A percentile compares a stretch with the other conserved stretches of the same genome.
Conservation (phyloP, 2,888 invertebrate genomes). For the Andrena praecox region DNA sequence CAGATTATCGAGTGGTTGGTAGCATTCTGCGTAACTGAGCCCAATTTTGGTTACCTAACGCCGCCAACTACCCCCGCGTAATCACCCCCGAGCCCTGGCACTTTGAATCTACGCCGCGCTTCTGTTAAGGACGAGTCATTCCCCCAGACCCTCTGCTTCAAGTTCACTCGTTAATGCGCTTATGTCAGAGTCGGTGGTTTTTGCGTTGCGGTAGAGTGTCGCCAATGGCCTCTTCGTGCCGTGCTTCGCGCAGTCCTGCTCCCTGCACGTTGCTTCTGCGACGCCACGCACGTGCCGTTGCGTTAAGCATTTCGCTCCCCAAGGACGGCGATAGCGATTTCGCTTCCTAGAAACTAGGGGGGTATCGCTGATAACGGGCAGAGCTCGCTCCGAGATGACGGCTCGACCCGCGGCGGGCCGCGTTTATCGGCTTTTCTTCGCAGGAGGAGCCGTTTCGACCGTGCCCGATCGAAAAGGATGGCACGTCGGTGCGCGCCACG, state of each 20-base stretch:
- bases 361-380: constrained; percentile 71
- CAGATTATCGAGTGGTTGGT: too few relatives aligned
- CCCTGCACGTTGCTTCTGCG: constrained; percentile 39
- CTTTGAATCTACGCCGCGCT: too few relatives aligned
- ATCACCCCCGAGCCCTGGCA: too few relatives aligned
- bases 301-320: constrained; percentile 63
- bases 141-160: too few relatives aligned
- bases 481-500: not conserved
- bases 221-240: not conserved
- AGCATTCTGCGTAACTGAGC: too few relatives aligned
- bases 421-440: constrained; percentile 30
- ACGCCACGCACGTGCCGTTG: constrained; percentile 65
- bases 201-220: not conserved
- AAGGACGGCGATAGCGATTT: constrained; percentile 77
- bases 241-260: not conserved
- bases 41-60: too few relatives aligned
- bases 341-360: constrained; percentile 74
- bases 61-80: too few relatives aligned
- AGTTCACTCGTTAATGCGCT: too few relatives aligned
- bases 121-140: too few relatives aligned
- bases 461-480: not conserved
- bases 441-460: not conserved
- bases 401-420: constrained; percentile 24
- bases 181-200: not conserved
- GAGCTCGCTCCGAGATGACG: constrained; percentile 51